These are phyloP conservation scores for Chlorospingus flavigularis DNA, from an alignment of 2,797 vertebrate genomes.

Conservation along the genomic window DNA sequence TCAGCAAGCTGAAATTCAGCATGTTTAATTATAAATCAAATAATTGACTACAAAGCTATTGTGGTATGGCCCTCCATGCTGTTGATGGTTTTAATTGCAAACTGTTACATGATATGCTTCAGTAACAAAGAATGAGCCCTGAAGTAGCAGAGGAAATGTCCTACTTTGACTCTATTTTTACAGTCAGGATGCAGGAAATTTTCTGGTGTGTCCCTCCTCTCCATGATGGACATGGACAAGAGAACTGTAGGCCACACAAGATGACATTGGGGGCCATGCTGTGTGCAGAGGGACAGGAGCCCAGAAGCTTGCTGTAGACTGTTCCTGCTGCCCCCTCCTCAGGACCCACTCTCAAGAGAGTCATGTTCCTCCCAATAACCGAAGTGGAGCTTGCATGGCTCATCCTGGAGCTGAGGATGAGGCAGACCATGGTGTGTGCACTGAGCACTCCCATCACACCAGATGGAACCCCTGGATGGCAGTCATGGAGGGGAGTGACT, in stretches of 20 bases:
- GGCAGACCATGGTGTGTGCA: neutral
- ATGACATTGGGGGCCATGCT: neutral
- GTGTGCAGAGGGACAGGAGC: no score
- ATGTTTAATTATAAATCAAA: conserved; percentile 70
- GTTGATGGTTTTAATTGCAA: conserved; percentile 46
- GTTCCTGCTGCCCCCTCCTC: neutral
- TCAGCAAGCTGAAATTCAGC: conserved; percentile 57
- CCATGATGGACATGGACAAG: neutral
- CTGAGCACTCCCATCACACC: neutral
- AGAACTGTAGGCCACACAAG: neutral
- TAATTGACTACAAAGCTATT: conserved; percentile 63
- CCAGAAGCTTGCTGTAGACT: neutral
- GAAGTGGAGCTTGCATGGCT: neutral
- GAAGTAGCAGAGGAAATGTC: conserved; percentile 28
- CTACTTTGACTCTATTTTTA: conserved; percentile 45
- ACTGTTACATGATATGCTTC: conserved; percentile 36
- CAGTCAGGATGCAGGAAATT: neutral
- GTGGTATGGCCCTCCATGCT: conserved; percentile 37
- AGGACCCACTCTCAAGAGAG: neutral
- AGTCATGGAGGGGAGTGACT: neutral
- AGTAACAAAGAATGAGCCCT: conserved; percentile 37
- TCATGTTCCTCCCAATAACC: neutral
- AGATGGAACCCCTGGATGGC: neutral
- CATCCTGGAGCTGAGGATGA: neutral
- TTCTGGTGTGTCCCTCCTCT: neutral